Percentiles rank a stretch among this genome's conserved stretches.
phyloP scores from a whole-genome alignment of 2,113 vertebrate species.

The Hymenochirus boettgeri region DNA sequence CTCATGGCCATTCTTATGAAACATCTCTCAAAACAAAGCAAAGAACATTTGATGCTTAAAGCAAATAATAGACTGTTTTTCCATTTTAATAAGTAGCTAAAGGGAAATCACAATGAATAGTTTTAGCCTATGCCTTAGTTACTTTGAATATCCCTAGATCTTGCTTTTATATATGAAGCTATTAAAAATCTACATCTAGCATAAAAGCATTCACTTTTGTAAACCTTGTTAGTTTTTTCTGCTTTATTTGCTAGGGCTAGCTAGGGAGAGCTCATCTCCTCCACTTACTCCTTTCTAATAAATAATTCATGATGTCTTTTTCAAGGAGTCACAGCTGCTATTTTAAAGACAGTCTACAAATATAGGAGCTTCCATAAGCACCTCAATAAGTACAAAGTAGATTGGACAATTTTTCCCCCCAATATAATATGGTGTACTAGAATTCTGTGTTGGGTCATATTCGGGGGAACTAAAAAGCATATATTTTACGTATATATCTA shows the following conservation, averaged over 20 bases:
- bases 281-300: not conserved
- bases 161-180: slow-evolving; percentile 10
- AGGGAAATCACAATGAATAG: slow-evolving; percentile 3
- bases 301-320: slow-evolving; percentile 8
- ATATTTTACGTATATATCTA: no score
- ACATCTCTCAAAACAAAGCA: no score
- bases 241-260: slow-evolving; percentile 4
- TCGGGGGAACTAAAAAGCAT: no score
- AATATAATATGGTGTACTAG: no score
- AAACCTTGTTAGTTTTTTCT: not conserved
- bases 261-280: slow-evolving; percentile 6
- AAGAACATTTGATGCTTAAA: no score
- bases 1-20: no score
- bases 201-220: slow-evolving; percentile 7
- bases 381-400: not conserved
- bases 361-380: not conserved
- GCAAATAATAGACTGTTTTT: not conserved
- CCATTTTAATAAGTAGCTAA: not conserved
- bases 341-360: slow-evolving; percentile 1
- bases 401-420: no score
- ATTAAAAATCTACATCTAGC: slow-evolving; percentile 9
- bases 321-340: not conserved
- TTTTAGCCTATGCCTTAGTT: slow-evolving; percentile 6
- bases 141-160: slow-evolving; percentile 18
- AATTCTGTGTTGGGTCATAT: no score